Evolutionary conservation across 2,797 vertebrate genomes (phyloP), one percentile per base, ranked within the genome.

Genomic region (Coracias cyanogaster): DNA sequence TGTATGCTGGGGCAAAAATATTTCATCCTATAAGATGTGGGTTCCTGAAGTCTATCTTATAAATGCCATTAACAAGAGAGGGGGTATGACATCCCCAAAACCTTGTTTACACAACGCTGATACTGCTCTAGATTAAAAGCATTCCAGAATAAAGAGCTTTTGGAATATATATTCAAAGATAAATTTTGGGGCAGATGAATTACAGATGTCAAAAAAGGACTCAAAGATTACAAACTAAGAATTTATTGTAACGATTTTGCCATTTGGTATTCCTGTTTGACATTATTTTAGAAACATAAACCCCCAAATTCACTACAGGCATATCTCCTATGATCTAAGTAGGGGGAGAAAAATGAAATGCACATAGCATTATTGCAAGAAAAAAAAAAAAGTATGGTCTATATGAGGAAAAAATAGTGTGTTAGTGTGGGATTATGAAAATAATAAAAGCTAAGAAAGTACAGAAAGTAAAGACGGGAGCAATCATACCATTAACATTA

Each of bases 401-500:
- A 65, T 12, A 21, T 5, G 17, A 60, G 28, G 15, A 55, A 70
- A 70, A 65, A 12, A 24, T 17, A 41, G 15, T 3, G 18, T 76
- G 29, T 39, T 84, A 49, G 35, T 33, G 37, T 48, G 19, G 31
- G 25, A 69, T 87, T 89, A 57, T 65, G 61, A 89, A 90, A 95
- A 92, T 71, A 82, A 90, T 82, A 57, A 82, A 91, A 93, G 13
- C 48, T 90, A 67, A 81, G 66, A 65, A 93, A 65, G 37, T 62
- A 74, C 24, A 74, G 73, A 88, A 89, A 88, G 87, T 48, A 81
- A 94, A 78, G 48, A 55, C 58, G 80, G 70, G 22, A 87, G 41
- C 33, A 72, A 65, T 51, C 62, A 25, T 76, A 66, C 49, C 65
- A 83, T 95, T 94, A 90, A 92, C 71, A 39, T 94, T 82, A 91